Conservation (phyloP, 2,797 vertebrate species). For the Botia kubotai region DNA sequence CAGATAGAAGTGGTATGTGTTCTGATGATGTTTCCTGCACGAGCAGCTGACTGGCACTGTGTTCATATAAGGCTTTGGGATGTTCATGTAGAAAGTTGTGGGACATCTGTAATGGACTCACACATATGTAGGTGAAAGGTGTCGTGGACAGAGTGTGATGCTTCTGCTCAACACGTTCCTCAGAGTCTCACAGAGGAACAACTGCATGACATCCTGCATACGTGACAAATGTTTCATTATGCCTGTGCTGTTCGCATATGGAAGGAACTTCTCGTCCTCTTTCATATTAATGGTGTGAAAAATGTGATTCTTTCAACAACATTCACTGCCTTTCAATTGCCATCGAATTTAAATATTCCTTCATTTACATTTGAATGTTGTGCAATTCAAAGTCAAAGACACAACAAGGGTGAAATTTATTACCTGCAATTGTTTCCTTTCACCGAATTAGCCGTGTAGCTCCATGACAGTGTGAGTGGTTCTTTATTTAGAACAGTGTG, state of each 20-base stretch:
- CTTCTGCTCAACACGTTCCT: neutral
- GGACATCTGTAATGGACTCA: neutral
- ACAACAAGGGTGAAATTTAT: neutral
- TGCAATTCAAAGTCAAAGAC: neutral
- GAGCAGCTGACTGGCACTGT: neutral
- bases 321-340: neutral
- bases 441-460: neutral
- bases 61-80: neutral
- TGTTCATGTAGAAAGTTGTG: neutral
- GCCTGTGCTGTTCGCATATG: neutral
- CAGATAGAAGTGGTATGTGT: no score
- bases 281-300: neutral
- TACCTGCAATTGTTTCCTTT: neutral
- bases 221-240: no score
- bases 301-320: neutral
- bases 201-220: neutral
- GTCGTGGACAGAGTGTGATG: neutral
- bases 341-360: neutral
- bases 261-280: neutral
- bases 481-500: constrained; percentile 37
- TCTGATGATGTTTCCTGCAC: neutral
- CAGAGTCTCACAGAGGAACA: neutral
- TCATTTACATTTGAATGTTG: neutral
- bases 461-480: constrained; percentile 30
- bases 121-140: constrained; percentile 32